These are phyloP conservation scores for Pristionchus maxplancki DNA, from an alignment of 2,888 invertebrate species.

Conservation along the genomic window DNA sequence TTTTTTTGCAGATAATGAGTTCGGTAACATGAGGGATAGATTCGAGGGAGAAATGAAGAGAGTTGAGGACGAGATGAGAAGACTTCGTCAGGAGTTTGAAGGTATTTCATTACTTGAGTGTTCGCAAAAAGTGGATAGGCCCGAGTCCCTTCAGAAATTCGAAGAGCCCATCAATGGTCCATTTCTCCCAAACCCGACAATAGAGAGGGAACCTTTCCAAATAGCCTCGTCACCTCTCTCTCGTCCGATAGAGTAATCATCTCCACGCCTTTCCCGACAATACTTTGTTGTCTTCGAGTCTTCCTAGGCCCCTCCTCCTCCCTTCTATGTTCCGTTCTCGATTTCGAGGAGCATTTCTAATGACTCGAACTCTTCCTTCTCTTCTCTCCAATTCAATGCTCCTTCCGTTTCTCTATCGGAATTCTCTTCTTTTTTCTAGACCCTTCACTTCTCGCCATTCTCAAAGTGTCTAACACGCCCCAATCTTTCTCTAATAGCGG, in stretches of 20 bases:
- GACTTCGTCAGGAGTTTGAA: slow-evolving; percentile 76
- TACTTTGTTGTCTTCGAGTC: not conserved
- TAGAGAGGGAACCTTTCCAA: not conserved
- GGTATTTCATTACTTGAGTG: slow-evolving; percentile 56
- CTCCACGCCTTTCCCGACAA: not conserved
- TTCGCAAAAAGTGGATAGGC: not conserved
- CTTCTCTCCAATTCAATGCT: slow-evolving; percentile 30
- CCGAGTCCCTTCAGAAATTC: not conserved
- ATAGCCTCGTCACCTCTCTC: slow-evolving; percentile 23
- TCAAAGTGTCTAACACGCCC: slow-evolving; percentile 9
- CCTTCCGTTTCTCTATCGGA: slow-evolving; percentile 42
- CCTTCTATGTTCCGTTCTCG: not conserved
- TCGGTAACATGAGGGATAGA: slow-evolving; percentile 94
- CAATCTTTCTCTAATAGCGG: slow-evolving; percentile 10
- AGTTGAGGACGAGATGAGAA: slow-evolving; percentile 96
- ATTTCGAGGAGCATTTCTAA: not conserved
- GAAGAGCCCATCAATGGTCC: not conserved
- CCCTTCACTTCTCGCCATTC: not conserved
- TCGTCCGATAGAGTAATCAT: not conserved
- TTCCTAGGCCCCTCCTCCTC: slow-evolving; percentile 28
- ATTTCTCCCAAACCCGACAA: not conserved
- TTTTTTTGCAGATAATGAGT: slow-evolving; percentile 85
- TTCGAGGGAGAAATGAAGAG: slow-evolving; percentile 88
- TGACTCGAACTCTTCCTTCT: slow-evolving; percentile 41
- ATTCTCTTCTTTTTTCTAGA: slow-evolving; percentile 19